Percentiles rank a stretch among this genome's conserved stretches.
Conservation (phyloP, 2,113 vertebrate species). For the Hassar affinis region DNA sequence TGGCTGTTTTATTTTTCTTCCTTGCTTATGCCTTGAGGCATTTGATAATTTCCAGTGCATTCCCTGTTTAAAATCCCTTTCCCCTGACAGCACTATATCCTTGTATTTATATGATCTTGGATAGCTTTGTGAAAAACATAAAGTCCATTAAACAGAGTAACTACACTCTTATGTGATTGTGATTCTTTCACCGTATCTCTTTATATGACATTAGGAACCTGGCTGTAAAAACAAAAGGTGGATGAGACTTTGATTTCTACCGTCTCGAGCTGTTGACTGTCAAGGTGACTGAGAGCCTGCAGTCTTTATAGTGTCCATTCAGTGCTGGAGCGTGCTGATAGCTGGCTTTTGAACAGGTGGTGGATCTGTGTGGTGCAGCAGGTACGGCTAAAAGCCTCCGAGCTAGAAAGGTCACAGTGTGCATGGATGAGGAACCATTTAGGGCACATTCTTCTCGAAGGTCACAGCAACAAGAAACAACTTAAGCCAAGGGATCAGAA, state of each 20-base stretch:
- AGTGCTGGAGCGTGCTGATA: constrained; percentile 25
- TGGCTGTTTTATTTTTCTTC: not conserved
- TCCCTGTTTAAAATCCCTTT: not conserved
- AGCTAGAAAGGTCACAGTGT: constrained; percentile 56
- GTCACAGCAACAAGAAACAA: constrained; percentile 51
- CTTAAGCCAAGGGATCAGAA: constrained; percentile 36
- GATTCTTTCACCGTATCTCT: not conserved
- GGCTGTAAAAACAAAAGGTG: constrained; percentile 14
- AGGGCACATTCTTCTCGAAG: constrained; percentile 50
- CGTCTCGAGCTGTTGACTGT: constrained; percentile 27
- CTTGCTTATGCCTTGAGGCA: not conserved
- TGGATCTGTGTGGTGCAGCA: constrained; percentile 51
- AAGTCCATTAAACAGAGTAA: not conserved
- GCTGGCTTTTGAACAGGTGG: constrained; percentile 47
- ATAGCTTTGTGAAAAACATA: not conserved
- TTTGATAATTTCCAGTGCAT: not conserved
- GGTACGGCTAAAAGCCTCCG: constrained; percentile 51
- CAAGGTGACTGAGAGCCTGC: constrained; percentile 45
- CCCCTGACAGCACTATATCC: not conserved
- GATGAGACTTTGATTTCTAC: constrained; percentile 10
- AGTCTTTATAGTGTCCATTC: constrained; percentile 40
- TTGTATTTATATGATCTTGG: not conserved
- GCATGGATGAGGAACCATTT: constrained; percentile 53
- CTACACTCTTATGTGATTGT: not conserved
- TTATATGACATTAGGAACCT: constrained; percentile 4